Conservation (phyloP, 2,113 vertebrate genomes). For the Macrotis lagotis region DNA sequence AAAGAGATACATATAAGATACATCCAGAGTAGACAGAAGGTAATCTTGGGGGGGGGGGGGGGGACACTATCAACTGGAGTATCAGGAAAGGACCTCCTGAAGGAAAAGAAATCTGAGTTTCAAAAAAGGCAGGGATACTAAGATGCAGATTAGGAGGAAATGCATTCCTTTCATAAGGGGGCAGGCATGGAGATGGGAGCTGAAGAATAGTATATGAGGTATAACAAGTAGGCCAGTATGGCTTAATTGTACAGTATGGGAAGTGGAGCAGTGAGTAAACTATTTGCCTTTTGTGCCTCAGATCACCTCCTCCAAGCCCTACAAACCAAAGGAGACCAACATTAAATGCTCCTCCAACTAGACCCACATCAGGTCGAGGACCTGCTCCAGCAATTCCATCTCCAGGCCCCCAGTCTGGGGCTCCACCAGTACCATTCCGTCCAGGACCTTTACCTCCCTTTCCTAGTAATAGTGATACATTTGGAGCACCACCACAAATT, state of each 20-base stretch:
- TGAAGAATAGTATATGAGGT: too few relatives aligned
- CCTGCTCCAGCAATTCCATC: conserved; percentile 84
- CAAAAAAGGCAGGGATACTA: too few relatives aligned
- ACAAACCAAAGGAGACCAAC: conserved; percentile 87
- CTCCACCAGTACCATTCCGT: conserved; percentile 84
- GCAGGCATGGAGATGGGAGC: too few relatives aligned
- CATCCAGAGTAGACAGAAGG: not conserved
- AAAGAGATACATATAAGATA: not conserved
- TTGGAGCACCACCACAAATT: conserved; percentile 81
- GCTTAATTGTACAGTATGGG: too few relatives aligned
- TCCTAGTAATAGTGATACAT: conserved; percentile 83
- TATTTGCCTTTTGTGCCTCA: conserved; percentile 72
- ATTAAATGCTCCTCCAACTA: conserved; percentile 70
- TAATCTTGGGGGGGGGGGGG: not conserved
- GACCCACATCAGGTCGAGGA: conserved; percentile 80
- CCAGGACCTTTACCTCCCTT: conserved; percentile 77
- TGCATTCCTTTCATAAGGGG: too few relatives aligned
- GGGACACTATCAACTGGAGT: not conserved
- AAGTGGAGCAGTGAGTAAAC: not conserved
- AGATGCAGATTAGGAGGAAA: too few relatives aligned
- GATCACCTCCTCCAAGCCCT: conserved; percentile 91
- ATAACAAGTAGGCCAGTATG: too few relatives aligned
- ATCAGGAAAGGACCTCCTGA: too few relatives aligned
- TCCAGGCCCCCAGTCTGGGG: conserved; percentile 83
- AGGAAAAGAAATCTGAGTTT: too few relatives aligned